A percentile compares a stretch with the other conserved stretches of the same genome.
These are phyloP conservation scores for Bombus picipes DNA, from an alignment of 1,140 invertebrate species.

Conservation along the genomic window DNA sequence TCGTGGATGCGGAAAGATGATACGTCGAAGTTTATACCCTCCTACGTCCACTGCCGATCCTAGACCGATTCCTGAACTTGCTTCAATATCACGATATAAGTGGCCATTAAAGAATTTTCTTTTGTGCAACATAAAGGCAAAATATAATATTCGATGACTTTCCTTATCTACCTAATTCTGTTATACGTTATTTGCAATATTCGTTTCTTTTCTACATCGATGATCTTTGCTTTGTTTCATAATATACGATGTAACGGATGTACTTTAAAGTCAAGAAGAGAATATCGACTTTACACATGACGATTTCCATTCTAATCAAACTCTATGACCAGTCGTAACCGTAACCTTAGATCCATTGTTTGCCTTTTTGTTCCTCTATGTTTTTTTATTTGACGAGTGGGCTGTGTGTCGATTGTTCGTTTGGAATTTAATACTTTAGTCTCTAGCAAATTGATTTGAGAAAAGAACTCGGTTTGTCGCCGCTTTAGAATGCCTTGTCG, in stretches of 20 bases:
- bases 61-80: slow-evolving; percentile 58
- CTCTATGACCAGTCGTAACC: no score
- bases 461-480: slow-evolving; percentile 27
- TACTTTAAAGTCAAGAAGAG: background rate
- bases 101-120: slow-evolving; percentile 69
- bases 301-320: background rate
- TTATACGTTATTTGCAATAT: no score
- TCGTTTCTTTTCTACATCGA: background rate
- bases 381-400: slow-evolving; percentile 3
- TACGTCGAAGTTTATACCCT: slow-evolving; percentile 43
- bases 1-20: slow-evolving; percentile 64
- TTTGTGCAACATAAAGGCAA: slow-evolving; percentile 62
- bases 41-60: slow-evolving; percentile 41
- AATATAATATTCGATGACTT: slow-evolving; percentile 35
- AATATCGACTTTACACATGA: no score
- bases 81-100: slow-evolving; percentile 49
- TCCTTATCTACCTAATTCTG: background rate
- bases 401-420: background rate
- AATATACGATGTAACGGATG: background rate
- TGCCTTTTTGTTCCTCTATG: background rate
- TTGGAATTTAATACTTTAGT: slow-evolving; percentile 3
- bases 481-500: slow-evolving; percentile 55
- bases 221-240: background rate
- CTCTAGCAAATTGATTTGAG: background rate
- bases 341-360: background rate